Percentiles rank a stretch among this genome's conserved stretches.
These are phyloP conservation scores for Pygocentrus nattereri DNA, from an alignment of 2,797 vertebrate species.

Conservation along the genomic window DNA sequence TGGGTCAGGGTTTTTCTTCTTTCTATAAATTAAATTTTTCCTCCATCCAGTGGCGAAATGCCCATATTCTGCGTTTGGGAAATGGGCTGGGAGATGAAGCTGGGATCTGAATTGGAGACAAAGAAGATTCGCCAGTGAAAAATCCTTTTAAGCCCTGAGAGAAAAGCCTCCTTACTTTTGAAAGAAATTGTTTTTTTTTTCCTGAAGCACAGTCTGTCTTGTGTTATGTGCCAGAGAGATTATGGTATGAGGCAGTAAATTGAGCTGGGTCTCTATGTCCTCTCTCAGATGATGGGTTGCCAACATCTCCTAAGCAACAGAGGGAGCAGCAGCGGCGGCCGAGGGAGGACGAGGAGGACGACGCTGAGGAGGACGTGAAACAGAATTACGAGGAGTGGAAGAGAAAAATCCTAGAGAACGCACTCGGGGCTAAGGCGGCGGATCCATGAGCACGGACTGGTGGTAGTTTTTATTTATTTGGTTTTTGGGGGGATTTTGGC, in stretches of 20 bases:
- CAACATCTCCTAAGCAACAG: conserved; percentile 69
- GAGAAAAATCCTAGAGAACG: conserved; percentile 85
- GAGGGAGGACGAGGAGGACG: conserved; percentile 63
- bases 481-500: neutral
- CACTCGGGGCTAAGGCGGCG: conserved; percentile 71
- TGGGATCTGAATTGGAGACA: neutral
- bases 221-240: neutral
- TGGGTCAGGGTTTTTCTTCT: too few species aligned
- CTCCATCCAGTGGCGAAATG: too few species aligned
- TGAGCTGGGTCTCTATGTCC: conserved; percentile 21
- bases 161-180: neutral
- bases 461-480: neutral
- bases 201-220: neutral
- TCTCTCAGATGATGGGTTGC: conserved; percentile 56
- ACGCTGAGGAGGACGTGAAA: conserved; percentile 62
- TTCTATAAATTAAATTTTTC: too few species aligned
- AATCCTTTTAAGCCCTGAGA: neutral
- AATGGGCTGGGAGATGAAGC: too few species aligned
- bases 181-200: too few species aligned
- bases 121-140: neutral
- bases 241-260: conserved; percentile 4
- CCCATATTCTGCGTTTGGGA: too few species aligned
- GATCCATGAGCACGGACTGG: neutral
- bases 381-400: conserved; percentile 89
- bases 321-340: conserved; percentile 66